Conservation (phyloP, 2,113 vertebrate genomes). For the Symphodus melops region DNA sequence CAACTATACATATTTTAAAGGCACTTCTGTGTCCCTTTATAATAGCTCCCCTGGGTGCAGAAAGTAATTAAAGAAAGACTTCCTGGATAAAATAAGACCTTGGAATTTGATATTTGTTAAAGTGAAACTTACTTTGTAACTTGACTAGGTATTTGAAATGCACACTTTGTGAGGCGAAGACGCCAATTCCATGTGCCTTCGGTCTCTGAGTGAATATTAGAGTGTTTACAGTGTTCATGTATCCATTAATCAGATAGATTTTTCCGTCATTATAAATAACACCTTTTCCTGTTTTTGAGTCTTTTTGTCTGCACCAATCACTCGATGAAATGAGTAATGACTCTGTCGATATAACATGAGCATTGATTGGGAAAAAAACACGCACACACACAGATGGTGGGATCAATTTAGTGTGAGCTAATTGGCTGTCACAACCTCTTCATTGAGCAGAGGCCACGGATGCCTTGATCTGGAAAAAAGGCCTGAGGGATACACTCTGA, state of each 20-base stretch:
- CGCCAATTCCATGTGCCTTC: not conserved
- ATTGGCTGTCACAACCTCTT: conserved; percentile 75
- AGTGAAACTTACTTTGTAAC: not conserved
- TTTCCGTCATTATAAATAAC: conserved; percentile 30
- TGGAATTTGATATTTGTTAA: not conserved
- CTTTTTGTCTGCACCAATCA: conserved; percentile 33
- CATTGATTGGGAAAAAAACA: conserved; percentile 53
- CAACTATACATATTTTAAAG: conserved; percentile 24
- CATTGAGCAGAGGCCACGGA: conserved; percentile 59
- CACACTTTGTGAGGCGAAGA: not conserved
- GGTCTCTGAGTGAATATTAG: not conserved
- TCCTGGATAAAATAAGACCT: too few species aligned
- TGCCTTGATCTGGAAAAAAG: conserved; percentile 66
- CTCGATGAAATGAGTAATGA: conserved; percentile 67
- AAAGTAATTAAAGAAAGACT: conserved; percentile 37
- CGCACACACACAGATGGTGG: conserved; percentile 21
- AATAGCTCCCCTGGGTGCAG: not conserved
- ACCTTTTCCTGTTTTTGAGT: conserved; percentile 40
- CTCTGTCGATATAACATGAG: conserved; percentile 67
- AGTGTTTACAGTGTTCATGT: not conserved
- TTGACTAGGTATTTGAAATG: not conserved
- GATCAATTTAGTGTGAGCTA: conserved; percentile 72
- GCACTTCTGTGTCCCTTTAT: conserved; percentile 21
- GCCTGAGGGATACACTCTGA: conserved; percentile 52
- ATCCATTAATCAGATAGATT: conserved; percentile 16